Conservation (phyloP, 2,113 vertebrate genomes). For the Tragelaphus strepsiceros region DNA sequence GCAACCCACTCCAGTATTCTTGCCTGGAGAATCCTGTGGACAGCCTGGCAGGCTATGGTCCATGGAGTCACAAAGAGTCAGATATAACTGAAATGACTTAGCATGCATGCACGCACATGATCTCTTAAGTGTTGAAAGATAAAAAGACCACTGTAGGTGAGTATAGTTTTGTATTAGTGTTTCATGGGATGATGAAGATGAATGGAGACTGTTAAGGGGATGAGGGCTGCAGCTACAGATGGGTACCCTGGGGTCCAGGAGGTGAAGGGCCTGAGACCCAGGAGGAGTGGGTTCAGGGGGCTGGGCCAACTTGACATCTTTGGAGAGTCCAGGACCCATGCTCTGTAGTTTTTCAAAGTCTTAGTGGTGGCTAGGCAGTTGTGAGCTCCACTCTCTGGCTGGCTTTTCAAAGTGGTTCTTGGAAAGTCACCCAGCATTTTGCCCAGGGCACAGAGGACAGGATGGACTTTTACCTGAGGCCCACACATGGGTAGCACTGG, state of each 20-base stretch:
- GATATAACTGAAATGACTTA: neutral
- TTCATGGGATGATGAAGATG: neutral
- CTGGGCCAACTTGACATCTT: neutral
- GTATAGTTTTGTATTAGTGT: neutral
- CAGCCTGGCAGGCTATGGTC: neutral
- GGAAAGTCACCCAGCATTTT: neutral
- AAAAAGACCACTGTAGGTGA: neutral
- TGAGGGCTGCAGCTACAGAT: neutral
- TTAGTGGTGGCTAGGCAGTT: neutral
- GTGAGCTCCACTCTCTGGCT: neutral
- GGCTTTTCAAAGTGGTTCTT: neutral
- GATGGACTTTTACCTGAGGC: neutral
- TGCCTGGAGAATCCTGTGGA: neutral
- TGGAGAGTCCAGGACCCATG: neutral
- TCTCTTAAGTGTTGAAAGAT: neutral
- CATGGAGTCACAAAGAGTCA: neutral
- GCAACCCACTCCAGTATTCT: neutral
- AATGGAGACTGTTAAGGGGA: neutral
- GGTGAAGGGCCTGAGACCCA: neutral
- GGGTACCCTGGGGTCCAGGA: neutral
- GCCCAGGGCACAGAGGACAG: neutral
- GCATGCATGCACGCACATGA: rapidly evolving
- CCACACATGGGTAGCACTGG: neutral
- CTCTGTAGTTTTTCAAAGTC: neutral
- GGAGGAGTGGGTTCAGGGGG: neutral